These are phyloP conservation scores for Cygnus buccinator DNA, from an alignment of 2,113 vertebrate species.

Conservation along the genomic window DNA sequence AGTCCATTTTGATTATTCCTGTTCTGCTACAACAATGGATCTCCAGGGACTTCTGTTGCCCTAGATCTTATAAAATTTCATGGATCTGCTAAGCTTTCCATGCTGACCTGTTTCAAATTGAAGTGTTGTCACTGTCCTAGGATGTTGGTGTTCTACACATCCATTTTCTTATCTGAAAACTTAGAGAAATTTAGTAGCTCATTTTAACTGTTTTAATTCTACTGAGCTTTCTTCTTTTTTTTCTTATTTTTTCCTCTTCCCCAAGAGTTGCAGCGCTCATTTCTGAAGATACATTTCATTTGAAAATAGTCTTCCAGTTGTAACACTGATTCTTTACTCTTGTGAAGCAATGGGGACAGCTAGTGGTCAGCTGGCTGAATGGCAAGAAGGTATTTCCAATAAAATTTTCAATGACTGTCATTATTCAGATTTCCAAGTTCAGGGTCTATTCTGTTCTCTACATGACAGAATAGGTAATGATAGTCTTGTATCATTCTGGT, in stretches of 20 bases:
- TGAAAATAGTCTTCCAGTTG: background rate
- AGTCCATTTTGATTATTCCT: background rate
- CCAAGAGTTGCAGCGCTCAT: rapidly evolving
- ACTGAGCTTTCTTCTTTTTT: background rate
- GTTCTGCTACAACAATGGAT: rapidly evolving
- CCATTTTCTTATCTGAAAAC: background rate
- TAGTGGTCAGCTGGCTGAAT: constrained; percentile 35
- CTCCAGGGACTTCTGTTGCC: background rate
- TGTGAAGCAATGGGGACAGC: constrained; percentile 62
- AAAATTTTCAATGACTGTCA: background rate
- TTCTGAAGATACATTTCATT: background rate
- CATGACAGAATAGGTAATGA: background rate
- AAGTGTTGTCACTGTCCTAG: background rate
- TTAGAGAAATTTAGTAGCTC: background rate
- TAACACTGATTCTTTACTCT: background rate
- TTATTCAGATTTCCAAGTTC: background rate
- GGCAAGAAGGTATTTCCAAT: background rate
- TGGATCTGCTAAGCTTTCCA: background rate
- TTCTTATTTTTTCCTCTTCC: too few species aligned
- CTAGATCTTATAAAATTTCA: background rate
- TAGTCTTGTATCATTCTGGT: background rate
- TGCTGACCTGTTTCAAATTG: background rate
- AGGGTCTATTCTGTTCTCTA: background rate
- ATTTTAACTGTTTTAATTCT: background rate
- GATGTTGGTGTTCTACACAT: background rate